These are phyloP conservation scores for Theropithecus gelada DNA, from an alignment of 2,113 vertebrate species.

Conservation along the genomic window DNA sequence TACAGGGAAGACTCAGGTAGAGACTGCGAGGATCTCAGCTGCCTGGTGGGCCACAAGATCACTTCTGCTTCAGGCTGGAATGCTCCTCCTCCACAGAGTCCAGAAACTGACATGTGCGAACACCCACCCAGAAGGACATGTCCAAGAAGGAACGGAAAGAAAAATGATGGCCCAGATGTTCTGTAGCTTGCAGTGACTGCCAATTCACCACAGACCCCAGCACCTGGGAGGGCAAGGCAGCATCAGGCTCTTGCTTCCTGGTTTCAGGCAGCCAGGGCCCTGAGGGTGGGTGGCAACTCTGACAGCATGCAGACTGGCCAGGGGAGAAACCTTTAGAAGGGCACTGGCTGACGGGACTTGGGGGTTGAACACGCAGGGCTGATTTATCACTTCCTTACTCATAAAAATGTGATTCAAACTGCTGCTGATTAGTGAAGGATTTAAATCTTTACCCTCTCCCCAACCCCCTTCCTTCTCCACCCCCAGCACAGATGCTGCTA, in stretches of 20 bases:
- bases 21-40: constrained; percentile 8
- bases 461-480: constrained; percentile 72
- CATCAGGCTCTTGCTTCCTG: constrained; percentile 56
- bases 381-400: constrained; percentile 82
- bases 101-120: constrained; percentile 67
- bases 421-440: constrained; percentile 79
- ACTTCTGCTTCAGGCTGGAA: constrained; percentile 62
- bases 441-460: constrained; percentile 71
- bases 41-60: constrained; percentile 46
- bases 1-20: constrained; percentile 7
- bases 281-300: constrained; percentile 50
- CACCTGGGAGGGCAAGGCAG: constrained; percentile 59
- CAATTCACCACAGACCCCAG: constrained; percentile 57
- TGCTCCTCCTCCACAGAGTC: constrained; percentile 60
- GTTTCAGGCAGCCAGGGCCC: constrained; percentile 56
- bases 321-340: constrained; percentile 74
- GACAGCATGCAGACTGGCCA: constrained; percentile 65
- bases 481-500: constrained; percentile 74
- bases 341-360: constrained; percentile 65
- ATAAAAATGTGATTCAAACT: constrained; percentile 82
- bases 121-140: constrained; percentile 69
- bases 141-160: constrained; percentile 69
- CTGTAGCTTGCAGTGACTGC: constrained; percentile 64
- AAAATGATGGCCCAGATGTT: constrained; percentile 80
- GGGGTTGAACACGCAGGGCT: constrained; percentile 71